These are phyloP conservation scores for Bradysia coprophila DNA, from an alignment of 1,140 invertebrate genomes.

Conservation along the genomic window DNA sequence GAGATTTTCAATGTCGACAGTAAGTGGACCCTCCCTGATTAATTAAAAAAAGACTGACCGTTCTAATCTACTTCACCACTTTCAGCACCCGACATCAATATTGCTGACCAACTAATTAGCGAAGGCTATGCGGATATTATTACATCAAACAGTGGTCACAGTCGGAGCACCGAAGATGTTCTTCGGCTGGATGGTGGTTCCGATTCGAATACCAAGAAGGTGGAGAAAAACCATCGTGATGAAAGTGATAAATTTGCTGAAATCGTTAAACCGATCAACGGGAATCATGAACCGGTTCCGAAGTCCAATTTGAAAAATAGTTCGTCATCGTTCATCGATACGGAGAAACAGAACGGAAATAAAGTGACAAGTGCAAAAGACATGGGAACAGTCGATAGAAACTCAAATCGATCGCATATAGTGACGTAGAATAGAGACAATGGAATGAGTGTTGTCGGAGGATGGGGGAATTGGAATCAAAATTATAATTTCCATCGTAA, in stretches of 20 bases:
- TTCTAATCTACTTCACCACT: neutral
- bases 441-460: too few relatives aligned
- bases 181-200: neutral
- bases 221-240: neutral
- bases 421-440: too few relatives aligned
- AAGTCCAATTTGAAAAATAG: neutral
- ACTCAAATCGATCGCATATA: too few relatives aligned
- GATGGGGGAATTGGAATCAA: too few relatives aligned
- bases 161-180: neutral
- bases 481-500: too few relatives aligned
- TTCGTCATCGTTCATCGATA: neutral
- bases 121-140: neutral
- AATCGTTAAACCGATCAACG: neutral
- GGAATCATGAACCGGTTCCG: neutral
- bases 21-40: slow-evolving; percentile 8
- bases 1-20: slow-evolving; percentile 35
- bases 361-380: too few relatives aligned
- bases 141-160: neutral
- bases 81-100: neutral
- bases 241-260: neutral
- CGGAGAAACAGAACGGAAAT: neutral
- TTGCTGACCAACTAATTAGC: neutral
- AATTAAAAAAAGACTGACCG: neutral
- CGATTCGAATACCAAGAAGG: neutral
- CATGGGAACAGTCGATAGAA: too few relatives aligned